Evolutionary conservation across 2,113 vertebrate genomes (phyloP).

Genomic region (Okapia johnstoni): DNA sequence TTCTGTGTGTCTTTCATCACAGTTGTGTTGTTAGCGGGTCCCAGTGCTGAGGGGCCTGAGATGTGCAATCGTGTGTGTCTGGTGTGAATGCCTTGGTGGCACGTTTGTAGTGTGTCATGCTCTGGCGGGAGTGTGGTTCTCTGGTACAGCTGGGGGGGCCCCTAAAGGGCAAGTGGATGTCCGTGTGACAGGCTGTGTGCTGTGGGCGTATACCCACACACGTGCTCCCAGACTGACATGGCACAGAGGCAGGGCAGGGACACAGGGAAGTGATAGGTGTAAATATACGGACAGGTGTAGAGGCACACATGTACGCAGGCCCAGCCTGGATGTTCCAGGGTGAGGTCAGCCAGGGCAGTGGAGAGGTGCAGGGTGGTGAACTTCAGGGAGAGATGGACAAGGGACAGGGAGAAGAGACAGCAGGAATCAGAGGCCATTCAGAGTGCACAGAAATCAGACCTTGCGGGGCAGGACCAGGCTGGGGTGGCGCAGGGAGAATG

Average conservation of each 20-base stretch:
- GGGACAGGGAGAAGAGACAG: not conserved
- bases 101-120: accelerated
- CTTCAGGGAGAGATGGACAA: not conserved
- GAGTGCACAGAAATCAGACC: not conserved
- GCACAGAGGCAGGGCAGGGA: not conserved
- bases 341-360: accelerated
- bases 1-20: not conserved
- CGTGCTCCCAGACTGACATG: not conserved
- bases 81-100: not conserved
- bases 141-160: not conserved
- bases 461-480: not conserved
- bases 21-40: not conserved
- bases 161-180: accelerated
- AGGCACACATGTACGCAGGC: not conserved
- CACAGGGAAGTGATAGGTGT: accelerated
- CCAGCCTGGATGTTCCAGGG: not conserved
- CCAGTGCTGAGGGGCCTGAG: not conserved
- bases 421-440: not conserved
- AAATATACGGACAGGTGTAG: not conserved
- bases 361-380: not conserved
- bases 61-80: not conserved
- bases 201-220: not conserved
- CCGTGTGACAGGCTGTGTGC: not conserved
- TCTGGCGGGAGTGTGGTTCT: not conserved
- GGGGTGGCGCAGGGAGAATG: accelerated